A percentile compares a stretch with the other conserved stretches of the same genome.
Evolutionary conservation across 2,888 invertebrate genomes (phyloP).

Genomic region (Griposia aprilina): DNA sequence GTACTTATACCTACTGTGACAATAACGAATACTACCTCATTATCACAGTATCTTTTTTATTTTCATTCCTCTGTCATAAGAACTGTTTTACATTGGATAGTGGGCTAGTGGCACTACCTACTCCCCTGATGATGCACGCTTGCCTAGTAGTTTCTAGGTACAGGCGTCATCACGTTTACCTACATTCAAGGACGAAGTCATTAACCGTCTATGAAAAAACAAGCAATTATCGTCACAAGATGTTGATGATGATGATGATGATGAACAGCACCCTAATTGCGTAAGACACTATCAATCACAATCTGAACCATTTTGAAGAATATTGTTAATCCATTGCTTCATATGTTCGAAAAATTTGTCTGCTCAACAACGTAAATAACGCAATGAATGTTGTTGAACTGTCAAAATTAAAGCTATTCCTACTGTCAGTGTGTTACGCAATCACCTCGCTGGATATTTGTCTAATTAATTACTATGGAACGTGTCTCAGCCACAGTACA

Average conservation of each 20-base stretch:
- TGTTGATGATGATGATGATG: no score
- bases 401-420: no score
- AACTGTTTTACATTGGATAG: background rate
- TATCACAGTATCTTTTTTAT: no score
- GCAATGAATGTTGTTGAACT: no score
- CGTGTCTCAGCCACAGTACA: constrained; percentile 12
- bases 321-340: no score
- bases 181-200: background rate
- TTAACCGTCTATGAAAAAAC: background rate
- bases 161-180: background rate
- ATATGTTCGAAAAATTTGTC: no score
- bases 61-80: background rate
- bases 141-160: background rate
- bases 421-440: no score
- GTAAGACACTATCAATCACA: no score
- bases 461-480: constrained; percentile 46
- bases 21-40: background rate
- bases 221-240: background rate
- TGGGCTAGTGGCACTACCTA: no score
- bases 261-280: background rate
- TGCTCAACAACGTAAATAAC: no score
- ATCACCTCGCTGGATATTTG: constrained; percentile 19
- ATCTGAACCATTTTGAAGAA: no score
- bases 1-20: no score
- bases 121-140: background rate